phyloP scores from a whole-genome alignment of 1,140 invertebrate species.

The Trichomalopsis sarcophagae region DNA sequence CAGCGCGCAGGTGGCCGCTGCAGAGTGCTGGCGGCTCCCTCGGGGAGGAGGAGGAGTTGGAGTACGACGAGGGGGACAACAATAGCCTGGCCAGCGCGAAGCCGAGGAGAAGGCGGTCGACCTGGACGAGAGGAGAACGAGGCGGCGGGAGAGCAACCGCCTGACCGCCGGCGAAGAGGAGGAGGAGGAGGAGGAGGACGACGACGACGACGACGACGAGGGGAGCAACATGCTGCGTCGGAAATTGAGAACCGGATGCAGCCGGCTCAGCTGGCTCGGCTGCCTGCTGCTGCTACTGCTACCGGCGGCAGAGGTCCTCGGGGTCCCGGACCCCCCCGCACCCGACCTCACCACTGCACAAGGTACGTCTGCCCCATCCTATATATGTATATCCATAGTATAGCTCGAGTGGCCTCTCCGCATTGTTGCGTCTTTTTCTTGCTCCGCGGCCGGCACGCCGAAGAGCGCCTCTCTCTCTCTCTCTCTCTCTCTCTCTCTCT shows the following conservation, averaged over 20 bases:
- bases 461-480: background rate
- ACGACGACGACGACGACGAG: conserved; percentile 41
- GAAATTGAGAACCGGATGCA: conserved; percentile 34
- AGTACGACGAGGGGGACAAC: background rate
- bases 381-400: too few relatives aligned
- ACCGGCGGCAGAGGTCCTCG: conserved; percentile 55
- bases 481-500: background rate
- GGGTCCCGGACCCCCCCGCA: conserved; percentile 57
- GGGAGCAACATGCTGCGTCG: conserved; percentile 47
- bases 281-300: conserved; percentile 54
- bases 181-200: conserved; percentile 30
- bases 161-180: conserved; percentile 47
- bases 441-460: background rate
- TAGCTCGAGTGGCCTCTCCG: background rate
- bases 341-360: conserved; percentile 59
- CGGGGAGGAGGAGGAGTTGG: background rate
- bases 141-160: conserved; percentile 47
- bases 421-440: background rate
- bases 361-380: conserved; percentile 55
- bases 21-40: background rate
- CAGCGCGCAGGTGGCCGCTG: background rate
- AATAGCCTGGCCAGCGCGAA: background rate
- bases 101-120: background rate
- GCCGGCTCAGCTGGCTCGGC: conserved; percentile 43
- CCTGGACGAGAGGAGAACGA: conserved; percentile 24